These are phyloP conservation scores for Heliothis subflexa DNA, from an alignment of 1,140 invertebrate genomes.

Conservation along the genomic window DNA sequence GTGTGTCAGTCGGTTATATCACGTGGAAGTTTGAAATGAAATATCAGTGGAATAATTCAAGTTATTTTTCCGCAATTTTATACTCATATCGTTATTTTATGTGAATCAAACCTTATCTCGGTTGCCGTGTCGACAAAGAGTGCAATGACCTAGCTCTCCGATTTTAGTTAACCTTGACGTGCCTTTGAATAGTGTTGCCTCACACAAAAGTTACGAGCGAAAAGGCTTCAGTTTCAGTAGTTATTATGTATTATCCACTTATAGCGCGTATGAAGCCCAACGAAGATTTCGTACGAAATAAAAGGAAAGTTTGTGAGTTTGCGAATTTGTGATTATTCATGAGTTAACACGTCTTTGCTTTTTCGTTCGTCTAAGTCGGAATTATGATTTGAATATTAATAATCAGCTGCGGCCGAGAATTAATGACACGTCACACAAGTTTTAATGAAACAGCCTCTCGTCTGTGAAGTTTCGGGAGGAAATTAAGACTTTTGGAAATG, in stretches of 20 bases:
- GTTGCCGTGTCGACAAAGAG: constrained; percentile 40
- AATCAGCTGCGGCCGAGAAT: constrained; percentile 74
- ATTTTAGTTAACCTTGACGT: constrained; percentile 35
- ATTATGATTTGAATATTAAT: constrained; percentile 85
- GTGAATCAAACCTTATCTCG: background rate
- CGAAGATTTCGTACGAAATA: constrained; percentile 55
- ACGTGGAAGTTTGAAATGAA: too few relatives aligned
- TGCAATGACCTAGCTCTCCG: constrained; percentile 11
- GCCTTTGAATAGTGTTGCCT: constrained; percentile 40
- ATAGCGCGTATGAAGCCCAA: constrained; percentile 44
- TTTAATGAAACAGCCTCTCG: constrained; percentile 82
- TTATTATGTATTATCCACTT: constrained; percentile 52
- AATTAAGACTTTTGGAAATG: constrained; percentile 80
- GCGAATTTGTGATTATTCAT: constrained; percentile 73
- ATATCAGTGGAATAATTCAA: too few relatives aligned
- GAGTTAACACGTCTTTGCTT: constrained; percentile 82
- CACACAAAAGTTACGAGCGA: constrained; percentile 26
- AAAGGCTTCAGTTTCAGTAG: constrained; percentile 38
- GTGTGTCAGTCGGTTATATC: too few relatives aligned
- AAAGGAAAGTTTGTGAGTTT: constrained; percentile 43
- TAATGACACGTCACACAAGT: constrained; percentile 85
- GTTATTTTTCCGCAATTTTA: too few relatives aligned
- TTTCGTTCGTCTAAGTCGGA: constrained; percentile 74
- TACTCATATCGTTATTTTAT: background rate
- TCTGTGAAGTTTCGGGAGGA: constrained; percentile 73